phyloP scores from a whole-genome alignment of 2,888 invertebrate species.

The Drosophila atroscutellata region DNA sequence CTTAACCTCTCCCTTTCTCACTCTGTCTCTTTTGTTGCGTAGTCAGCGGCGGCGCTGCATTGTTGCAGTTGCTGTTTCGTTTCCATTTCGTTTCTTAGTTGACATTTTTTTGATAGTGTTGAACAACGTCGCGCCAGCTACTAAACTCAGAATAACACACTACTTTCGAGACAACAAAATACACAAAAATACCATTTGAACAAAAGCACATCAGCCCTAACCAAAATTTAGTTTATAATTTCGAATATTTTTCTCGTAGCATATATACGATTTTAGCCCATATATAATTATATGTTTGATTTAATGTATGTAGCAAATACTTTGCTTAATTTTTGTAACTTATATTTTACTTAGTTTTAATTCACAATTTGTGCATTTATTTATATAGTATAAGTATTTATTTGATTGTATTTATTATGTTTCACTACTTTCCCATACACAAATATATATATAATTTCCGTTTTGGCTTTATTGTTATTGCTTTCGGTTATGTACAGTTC shows the following conservation, averaged over 20 bases:
- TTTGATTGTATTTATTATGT: slow-evolving; percentile 24
- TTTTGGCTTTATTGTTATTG: slow-evolving; percentile 52
- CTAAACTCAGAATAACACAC: slow-evolving; percentile 39
- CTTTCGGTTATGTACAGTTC: slow-evolving; percentile 40
- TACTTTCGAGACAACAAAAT: slow-evolving; percentile 30
- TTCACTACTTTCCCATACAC: slow-evolving; percentile 8
- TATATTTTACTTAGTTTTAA: slow-evolving; percentile 27
- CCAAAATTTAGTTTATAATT: slow-evolving; percentile 35
- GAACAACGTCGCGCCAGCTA: slow-evolving; percentile 60
- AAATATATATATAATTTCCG: slow-evolving; percentile 25
- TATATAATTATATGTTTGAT: slow-evolving; percentile 16
- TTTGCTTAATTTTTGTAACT: slow-evolving; percentile 36
- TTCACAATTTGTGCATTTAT: slow-evolving; percentile 60
- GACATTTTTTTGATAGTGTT: slow-evolving; percentile 54
- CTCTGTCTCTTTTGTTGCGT: slow-evolving; percentile 49
- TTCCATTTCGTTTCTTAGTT: slow-evolving; percentile 48
- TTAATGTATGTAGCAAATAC: slow-evolving; percentile 29
- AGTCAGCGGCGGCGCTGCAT: slow-evolving; percentile 56
- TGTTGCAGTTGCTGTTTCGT: slow-evolving; percentile 45
- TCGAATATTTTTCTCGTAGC: slow-evolving; percentile 37
- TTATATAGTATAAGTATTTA: slow-evolving; percentile 29
- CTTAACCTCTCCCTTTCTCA: slow-evolving; percentile 18
- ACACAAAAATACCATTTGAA: slow-evolving; percentile 24
- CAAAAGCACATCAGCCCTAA: slow-evolving; percentile 48
- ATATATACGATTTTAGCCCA: background rate